A percentile compares a stretch with the other conserved stretches of the same genome.
phyloP scores from a whole-genome alignment of 2,888 invertebrate species.

The Chironomus tentans region DNA sequence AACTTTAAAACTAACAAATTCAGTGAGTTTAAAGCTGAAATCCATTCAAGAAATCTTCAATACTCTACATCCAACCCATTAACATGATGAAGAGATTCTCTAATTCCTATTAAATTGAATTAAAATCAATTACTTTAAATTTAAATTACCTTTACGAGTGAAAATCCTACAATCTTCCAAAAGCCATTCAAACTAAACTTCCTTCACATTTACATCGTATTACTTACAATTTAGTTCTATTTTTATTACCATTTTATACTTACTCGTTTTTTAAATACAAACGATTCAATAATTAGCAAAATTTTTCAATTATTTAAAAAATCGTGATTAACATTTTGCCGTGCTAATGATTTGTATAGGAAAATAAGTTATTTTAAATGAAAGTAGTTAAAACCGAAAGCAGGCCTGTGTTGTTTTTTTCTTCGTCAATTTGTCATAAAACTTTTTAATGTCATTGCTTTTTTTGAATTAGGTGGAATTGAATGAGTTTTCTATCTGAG shows the following conservation, averaged over 20 bases:
- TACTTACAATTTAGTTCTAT: too few species aligned
- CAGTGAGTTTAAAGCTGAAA: too few species aligned
- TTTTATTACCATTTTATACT: neutral
- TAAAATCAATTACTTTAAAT: constrained; percentile 12
- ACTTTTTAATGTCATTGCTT: neutral
- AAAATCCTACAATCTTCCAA: neutral
- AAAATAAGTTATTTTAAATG: neutral
- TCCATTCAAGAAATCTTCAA: too few species aligned
- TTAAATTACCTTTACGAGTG: neutral
- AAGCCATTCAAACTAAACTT: too few species aligned
- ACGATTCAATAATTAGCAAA: too few species aligned
- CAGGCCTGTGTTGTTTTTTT: neutral
- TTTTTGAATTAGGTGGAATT: too few species aligned
- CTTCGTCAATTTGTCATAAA: constrained; percentile 2
- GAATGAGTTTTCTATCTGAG: too few species aligned
- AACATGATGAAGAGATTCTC: neutral
- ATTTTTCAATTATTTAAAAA: neutral
- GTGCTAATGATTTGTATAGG: too few species aligned
- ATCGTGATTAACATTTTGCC: constrained; percentile 8
- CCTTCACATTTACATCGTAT: too few species aligned
- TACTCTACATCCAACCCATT: too few species aligned
- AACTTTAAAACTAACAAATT: too few species aligned
- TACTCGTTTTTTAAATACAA: neutral
- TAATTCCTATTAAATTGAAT: constrained; percentile 1
- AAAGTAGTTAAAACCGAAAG: neutral